Conservation (phyloP, 2,888 invertebrate species). For the Eupithecia dodoneata region DNA sequence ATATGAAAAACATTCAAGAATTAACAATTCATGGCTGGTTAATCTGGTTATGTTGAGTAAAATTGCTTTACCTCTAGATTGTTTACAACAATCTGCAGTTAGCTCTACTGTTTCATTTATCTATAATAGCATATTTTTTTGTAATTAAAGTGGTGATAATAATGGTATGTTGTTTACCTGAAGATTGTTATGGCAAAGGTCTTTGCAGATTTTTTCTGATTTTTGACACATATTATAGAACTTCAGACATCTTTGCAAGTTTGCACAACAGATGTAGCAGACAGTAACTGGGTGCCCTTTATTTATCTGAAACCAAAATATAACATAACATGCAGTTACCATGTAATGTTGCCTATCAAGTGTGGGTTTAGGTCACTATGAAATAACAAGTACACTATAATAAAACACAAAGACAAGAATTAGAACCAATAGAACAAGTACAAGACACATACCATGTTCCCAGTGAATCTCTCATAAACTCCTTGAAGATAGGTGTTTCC, state of each 20-base stretch:
- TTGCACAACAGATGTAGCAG: constrained; percentile 28
- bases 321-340: neutral
- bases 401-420: neutral
- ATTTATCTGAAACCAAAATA: neutral
- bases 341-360: neutral
- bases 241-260: constrained; percentile 21
- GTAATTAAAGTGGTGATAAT: neutral
- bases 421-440: neutral
- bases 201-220: constrained; percentile 28
- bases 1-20: neutral
- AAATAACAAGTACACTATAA: neutral
- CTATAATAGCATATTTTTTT: neutral
- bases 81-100: neutral
- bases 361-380: neutral
- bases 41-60: neutral
- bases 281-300: neutral
- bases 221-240: constrained; percentile 29
- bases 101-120: neutral
- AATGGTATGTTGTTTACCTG: constrained; percentile 18
- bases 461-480: constrained; percentile 25
- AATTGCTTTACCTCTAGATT: neutral
- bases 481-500: constrained; percentile 18
- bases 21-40: neutral
- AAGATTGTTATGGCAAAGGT: constrained; percentile 12
- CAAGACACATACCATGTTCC: constrained; percentile 19